Base-by-base conservation (phyloP, 2,888 invertebrate species). In the Alitta virens region DNA sequence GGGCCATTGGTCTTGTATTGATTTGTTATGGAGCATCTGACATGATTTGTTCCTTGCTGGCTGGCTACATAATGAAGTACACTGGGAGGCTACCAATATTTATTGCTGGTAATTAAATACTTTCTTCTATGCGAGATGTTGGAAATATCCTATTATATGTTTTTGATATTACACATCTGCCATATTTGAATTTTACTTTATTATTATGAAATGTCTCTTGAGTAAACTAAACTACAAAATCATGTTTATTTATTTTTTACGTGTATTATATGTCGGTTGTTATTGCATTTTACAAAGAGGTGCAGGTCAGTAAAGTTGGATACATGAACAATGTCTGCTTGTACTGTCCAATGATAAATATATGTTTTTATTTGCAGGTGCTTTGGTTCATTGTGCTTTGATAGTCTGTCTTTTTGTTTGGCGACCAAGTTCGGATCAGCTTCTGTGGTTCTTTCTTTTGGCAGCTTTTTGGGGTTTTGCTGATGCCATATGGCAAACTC, bases 401-500 rank as follows among this genome's bases (percentile, higher is more conserved):
- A 69, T 71, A 58, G 68, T 75, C 2, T 40, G 68, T 0, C 60
- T 76, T 50, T 59, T 74, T 26, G 49, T 70, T 14, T 76, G 75
- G 75, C 46, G 26, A 24, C 76, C 75, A 2, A 49, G 51, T 27
- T 60, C 64, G 0, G 88, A 89, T 49, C 88, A 89, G 53, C 88
- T 90, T 0, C 85, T 88, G 24, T 86, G 91, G 2, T 95, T 95
- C 86, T 95, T 90, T 83, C 87, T 92, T 68, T 90, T 94, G 69
- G 91, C 94, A 1, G 94, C 91, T 0, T 84, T 94, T 1, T 95
- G 95, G 95, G 95, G 95, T 9, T 90, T 94, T 62, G 92, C 92
- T 0, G 95, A 95, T 78, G 94, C 94, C n/a, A 91, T 95, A 0
- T 95, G 95, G 93, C 95, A 95, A 82, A 95, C 95, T 1, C 94